Evolutionary conservation across 2,113 vertebrate species (phyloP).

Genomic region (Odontophorus gujanensis): DNA sequence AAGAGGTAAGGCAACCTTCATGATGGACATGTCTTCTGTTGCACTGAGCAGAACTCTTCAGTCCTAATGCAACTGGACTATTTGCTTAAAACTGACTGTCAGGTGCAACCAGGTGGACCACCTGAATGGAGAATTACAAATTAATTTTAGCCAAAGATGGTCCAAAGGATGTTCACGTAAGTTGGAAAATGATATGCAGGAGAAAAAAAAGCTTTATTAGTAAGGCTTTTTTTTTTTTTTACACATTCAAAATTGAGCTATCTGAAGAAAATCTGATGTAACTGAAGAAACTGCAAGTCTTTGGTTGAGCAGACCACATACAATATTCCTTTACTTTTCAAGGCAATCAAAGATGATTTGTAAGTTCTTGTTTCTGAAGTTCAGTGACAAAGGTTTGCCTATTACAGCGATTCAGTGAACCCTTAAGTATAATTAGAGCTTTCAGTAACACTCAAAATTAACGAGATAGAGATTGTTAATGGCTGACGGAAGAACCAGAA

Average conservation of each 20-base stretch:
- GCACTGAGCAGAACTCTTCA: neutral
- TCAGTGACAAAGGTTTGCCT: neutral
- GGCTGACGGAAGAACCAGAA: neutral
- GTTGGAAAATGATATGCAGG: slow-evolving; percentile 14
- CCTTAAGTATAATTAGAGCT: neutral
- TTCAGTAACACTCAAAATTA: neutral
- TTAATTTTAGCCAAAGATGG: neutral
- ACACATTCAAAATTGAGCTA: neutral
- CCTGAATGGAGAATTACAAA: neutral
- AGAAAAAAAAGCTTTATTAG: neutral
- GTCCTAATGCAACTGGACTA: neutral
- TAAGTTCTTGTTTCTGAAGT: neutral
- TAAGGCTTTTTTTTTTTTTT: neutral
- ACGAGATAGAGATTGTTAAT: neutral
- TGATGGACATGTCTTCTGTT: neutral
- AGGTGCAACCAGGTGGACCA: neutral
- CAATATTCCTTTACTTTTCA: neutral
- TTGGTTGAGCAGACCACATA: rapidly evolving
- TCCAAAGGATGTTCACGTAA: neutral
- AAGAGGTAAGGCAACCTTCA: neutral
- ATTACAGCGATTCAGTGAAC: neutral
- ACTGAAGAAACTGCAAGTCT: neutral
- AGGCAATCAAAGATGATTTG: neutral
- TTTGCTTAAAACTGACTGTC: neutral
- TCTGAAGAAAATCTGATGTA: neutral